Evolutionary conservation across 1,140 invertebrate genomes (phyloP), one percentile per base, ranked within the genome.

Genomic region (Belonocnema kinseyi): DNA sequence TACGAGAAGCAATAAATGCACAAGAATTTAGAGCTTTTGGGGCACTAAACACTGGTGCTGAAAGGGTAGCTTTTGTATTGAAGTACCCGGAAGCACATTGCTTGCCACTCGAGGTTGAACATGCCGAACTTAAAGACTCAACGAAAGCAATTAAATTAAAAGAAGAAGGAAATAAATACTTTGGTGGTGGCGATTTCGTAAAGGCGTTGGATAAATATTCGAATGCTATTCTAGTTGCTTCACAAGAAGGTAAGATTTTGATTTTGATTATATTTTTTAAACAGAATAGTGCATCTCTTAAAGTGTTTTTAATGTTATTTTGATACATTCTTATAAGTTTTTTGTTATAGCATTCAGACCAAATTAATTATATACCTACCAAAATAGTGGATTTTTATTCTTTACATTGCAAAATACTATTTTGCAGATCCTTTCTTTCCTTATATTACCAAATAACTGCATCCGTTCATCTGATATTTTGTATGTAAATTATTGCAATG

Each of bases 161-260:
- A 89, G 93, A 94, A 71, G 91, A 93, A 76, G 97, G 97, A 17
- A 98, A 98, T 86, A 92, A 92, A 66, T 94, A 93, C 33, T 98
- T 97, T 82, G 94, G 95, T 82, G 93, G 93, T 80, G 95, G 95
- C 74, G 93, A 96, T 83, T 97, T 95, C 91, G 79, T 90, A n/a
- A 93, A 93, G 82, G 96, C 97, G 1, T 90, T 97, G 81, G 90
- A 94, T 26, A 89, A 93, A 7, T 98, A 98, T 89, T 96, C 94
- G 66, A 92, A 94, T 78, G 95, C 95, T 77, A 93, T 95, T 82
- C 86, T 95, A 26, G 84, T 92, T 16, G 93, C 96, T 17, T 91
- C 92, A 76, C 93, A 93, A 87, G 92, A 94, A 89, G 93, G 95
- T 96, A 88, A 85, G n/a, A 46, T 11, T 56, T 21, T 74, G 5